Evolutionary conservation across 2,888 invertebrate genomes (phyloP).

Genomic region (Drosophila paranaensis): DNA sequence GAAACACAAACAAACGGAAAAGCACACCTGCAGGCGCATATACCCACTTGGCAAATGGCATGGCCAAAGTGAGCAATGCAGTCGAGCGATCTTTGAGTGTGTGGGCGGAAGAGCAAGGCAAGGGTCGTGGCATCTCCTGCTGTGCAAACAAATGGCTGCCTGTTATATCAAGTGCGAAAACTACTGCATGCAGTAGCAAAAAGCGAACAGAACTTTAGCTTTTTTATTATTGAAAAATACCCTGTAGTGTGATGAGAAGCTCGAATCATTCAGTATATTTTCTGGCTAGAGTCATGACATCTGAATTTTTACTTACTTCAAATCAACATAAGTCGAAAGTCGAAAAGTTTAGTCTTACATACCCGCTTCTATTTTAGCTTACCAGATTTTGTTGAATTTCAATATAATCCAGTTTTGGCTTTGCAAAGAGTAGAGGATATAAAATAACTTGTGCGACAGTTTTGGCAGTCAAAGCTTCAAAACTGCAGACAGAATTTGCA

Average conservation of each 20-base stretch:
- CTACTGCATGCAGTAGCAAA: slow-evolving; percentile 39
- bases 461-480: slow-evolving; percentile 16
- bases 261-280: background rate
- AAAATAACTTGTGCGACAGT: slow-evolving; percentile 1
- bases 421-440: background rate
- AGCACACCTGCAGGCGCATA: slow-evolving; percentile 31
- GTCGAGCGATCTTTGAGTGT: slow-evolving; percentile 20
- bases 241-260: background rate
- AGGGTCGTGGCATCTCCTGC: slow-evolving; percentile 15
- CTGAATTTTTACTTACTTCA: too few relatives aligned
- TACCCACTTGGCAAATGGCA: slow-evolving; percentile 31
- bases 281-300: too few relatives aligned
- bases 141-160: slow-evolving; percentile 60
- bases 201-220: background rate
- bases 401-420: background rate
- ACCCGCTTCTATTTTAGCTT: background rate
- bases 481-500: slow-evolving; percentile 17
- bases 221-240: background rate
- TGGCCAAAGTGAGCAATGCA: slow-evolving; percentile 55
- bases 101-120: background rate
- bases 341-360: background rate
- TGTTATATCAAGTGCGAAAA: slow-evolving; percentile 72
- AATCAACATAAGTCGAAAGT: too few relatives aligned
- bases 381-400: background rate
- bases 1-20: slow-evolving; percentile 8